These are phyloP conservation scores for Fistularia tabacaria DNA, from an alignment of 2,797 vertebrate species.

Conservation along the genomic window DNA sequence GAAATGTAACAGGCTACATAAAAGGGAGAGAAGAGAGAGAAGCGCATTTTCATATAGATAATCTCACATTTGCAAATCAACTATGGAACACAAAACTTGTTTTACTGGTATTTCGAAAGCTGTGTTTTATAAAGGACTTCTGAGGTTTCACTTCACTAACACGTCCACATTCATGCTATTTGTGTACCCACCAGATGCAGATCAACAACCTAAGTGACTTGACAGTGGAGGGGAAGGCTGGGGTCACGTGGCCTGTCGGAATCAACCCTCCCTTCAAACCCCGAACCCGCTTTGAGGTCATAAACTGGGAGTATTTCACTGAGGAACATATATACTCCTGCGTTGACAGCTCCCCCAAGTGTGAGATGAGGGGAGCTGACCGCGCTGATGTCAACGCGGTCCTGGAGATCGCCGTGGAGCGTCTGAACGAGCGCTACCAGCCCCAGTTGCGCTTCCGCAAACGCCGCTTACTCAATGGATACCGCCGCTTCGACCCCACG, in stretches of 20 bases:
- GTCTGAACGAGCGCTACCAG: constrained; percentile 87
- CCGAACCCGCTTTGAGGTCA: constrained; percentile 91
- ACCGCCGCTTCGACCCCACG: constrained; percentile 91
- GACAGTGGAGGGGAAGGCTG: constrained; percentile 85
- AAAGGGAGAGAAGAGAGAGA: too few relatives aligned
- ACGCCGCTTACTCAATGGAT: constrained; percentile 87
- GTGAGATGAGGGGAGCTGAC: constrained; percentile 86
- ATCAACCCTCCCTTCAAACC: constrained; percentile 88
- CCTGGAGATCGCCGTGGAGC: constrained; percentile 85
- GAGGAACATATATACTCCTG: constrained; percentile 95
- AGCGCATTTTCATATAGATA: too few relatives aligned
- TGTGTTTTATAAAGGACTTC: too few relatives aligned
- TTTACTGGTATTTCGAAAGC: too few relatives aligned
- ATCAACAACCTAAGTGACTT: constrained; percentile 90
- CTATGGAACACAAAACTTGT: too few relatives aligned
- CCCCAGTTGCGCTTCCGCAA: constrained; percentile 90
- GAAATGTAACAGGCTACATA: too few relatives aligned
- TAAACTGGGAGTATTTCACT: constrained; percentile 98
- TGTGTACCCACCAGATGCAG: constrained; percentile 79
- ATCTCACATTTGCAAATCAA: too few relatives aligned
- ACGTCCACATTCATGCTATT: background rate
- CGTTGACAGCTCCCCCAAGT: constrained; percentile 86
- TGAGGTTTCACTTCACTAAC: too few relatives aligned
- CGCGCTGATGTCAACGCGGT: constrained; percentile 81
- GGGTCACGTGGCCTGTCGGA: constrained; percentile 89